A percentile compares a stretch with the other conserved stretches of the same genome.
phyloP scores from a whole-genome alignment of 2,888 invertebrate species.

The Rhyacophila evoluta region DNA sequence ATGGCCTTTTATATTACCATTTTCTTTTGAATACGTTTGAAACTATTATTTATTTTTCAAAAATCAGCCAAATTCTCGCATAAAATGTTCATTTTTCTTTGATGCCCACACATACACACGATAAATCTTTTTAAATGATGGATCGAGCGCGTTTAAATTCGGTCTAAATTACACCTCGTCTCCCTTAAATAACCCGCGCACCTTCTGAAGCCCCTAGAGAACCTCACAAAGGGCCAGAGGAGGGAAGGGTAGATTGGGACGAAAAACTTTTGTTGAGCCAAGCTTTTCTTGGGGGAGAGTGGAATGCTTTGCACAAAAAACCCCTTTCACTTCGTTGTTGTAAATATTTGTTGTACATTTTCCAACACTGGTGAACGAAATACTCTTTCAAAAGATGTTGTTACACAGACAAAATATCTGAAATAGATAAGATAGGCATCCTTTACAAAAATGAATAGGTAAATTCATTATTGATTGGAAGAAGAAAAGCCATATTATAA shows the following conservation, averaged over 20 bases:
- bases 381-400: neutral
- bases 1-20: neutral
- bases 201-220: constrained; percentile 13
- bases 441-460: too few relatives aligned
- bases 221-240: neutral
- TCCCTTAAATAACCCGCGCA: constrained; percentile 19
- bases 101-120: neutral
- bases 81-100: neutral
- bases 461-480: too few relatives aligned
- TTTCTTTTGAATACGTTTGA: neutral
- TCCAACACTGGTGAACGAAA: neutral
- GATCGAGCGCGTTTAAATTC: constrained; percentile 19
- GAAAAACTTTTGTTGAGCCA: constrained; percentile 20
- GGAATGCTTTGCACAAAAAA: constrained; percentile 17
- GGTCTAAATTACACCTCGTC: constrained; percentile 15
- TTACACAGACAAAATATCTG: neutral
- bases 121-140: constrained; percentile 22
- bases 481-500: neutral
- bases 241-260: constrained; percentile 22
- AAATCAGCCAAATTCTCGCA: neutral
- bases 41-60: neutral
- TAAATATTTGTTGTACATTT: constrained; percentile 19
- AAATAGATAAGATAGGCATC: too few relatives aligned
- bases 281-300: constrained; percentile 19
- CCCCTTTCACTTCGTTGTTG: constrained; percentile 1